phyloP scores from a whole-genome alignment of 1,140 invertebrate genomes.

The Atta cephalotes region DNA sequence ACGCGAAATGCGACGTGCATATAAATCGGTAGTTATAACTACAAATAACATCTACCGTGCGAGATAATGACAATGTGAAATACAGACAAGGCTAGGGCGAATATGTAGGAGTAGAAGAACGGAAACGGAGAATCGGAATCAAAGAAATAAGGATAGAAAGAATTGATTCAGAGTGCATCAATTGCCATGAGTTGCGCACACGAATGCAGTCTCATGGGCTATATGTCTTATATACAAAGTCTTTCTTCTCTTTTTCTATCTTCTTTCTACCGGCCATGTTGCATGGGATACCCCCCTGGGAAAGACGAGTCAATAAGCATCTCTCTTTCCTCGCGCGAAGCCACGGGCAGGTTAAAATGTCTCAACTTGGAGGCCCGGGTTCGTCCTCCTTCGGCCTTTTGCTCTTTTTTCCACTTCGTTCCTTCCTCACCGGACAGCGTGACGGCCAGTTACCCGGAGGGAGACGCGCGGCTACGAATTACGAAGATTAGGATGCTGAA shows the following conservation, averaged over 20 bases:
- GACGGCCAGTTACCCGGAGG: conserved; percentile 31
- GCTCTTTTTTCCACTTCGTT: conserved; percentile 63
- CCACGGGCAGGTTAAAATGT: conserved; percentile 81
- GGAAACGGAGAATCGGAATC: background rate
- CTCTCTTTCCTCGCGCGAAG: conserved; percentile 73
- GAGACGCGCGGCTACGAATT: conserved; percentile 53
- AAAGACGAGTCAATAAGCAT: conserved; percentile 81
- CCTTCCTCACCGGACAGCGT: conserved; percentile 68
- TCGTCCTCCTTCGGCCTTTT: conserved; percentile 66
- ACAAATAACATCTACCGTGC: conserved; percentile 67
- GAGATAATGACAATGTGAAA: conserved; percentile 13
- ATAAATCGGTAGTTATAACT: conserved; percentile 74
- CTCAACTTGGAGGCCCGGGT: conserved; percentile 78
- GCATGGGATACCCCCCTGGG: conserved; percentile 66
- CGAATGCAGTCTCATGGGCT: conserved; percentile 16
- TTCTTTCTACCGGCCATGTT: conserved; percentile 36
- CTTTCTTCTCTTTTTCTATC: conserved; percentile 18
- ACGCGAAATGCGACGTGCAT: conserved; percentile 76
- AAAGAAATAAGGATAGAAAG: background rate
- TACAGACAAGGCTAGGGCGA: background rate
- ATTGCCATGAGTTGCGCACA: conserved; percentile 31
- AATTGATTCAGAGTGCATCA: conserved; percentile 23
- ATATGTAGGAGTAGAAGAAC: background rate
- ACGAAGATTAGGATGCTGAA: conserved; percentile 54
- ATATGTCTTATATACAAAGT: conserved; percentile 78